Evolutionary conservation across 1,140 invertebrate species (phyloP), one percentile per base, ranked within the genome.

Genomic region (Pseudomyrmex concolor): DNA sequence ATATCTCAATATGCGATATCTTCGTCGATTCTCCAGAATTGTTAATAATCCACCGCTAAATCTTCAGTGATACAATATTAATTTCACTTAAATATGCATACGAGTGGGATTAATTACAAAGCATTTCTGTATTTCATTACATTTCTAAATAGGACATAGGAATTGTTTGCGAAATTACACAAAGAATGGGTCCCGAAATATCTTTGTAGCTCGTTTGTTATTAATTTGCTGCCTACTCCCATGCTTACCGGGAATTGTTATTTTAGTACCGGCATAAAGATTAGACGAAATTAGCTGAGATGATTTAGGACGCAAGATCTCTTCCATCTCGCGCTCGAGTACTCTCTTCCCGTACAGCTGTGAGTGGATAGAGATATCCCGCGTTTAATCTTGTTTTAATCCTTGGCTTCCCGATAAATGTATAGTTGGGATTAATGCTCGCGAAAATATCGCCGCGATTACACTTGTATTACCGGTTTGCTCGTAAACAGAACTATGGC

Each of bases 191-290:
- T 9, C 50, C 2, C 15, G 59, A 19, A 19, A 45, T 57, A 9
- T 12, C 43, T 15, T 67, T 64, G 54, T 12, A 34, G 34, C 7
- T 34, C 34, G 2, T 22, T 57, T 13, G 81, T 89, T 89, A 89
- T 89, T 89, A 89, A 86, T 88, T 88, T 60, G 34, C 13, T 70
- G n/a, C 70, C 22, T 55, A 43, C 50, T 25, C 54, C 54, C 50
- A 55, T 54, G 54, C 74, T 84, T 70, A 51, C 83, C 22, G n/a
- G 68, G 67, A 90, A 91, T 91, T 90, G 87, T 91, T 90, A 89
- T 90, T 91, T 91, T 91, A 91, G 83, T 85, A 63, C 77, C 73
- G 84, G 84, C 74, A 83, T 91, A 91, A 91, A 91, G 90, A 91
- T 91, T 90, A 90, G 87, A 67, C 62, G 85, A 90, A 91, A 91